phyloP scores from a whole-genome alignment of 2,113 vertebrate species.

The Tetrao urogallus region DNA sequence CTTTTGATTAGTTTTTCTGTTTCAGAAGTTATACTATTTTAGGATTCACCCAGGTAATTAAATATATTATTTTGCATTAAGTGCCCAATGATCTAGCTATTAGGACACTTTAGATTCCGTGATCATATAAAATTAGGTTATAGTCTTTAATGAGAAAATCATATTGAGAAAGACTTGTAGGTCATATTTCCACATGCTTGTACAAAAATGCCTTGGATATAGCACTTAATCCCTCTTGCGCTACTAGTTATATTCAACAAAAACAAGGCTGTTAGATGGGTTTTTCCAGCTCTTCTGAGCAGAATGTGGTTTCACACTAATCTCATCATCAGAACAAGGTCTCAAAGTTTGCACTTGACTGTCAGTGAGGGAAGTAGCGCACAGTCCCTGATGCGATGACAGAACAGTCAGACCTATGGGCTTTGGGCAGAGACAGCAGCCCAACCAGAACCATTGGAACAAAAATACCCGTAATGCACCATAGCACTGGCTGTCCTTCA shows the following conservation, averaged over 20 bases:
- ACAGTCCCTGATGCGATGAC: accelerated
- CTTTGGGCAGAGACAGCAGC: not conserved
- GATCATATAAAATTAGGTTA: not conserved
- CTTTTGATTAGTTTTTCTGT: constrained; percentile 10
- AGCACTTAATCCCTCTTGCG: not conserved
- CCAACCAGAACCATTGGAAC: not conserved
- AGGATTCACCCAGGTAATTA: constrained; percentile 7
- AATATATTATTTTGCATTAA: not conserved
- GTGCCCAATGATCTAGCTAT: not conserved
- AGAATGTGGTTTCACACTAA: not conserved
- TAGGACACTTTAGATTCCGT: not conserved
- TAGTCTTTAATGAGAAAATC: constrained; percentile 21
- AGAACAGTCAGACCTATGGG: accelerated
- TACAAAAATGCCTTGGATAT: not conserved
- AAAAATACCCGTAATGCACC: not conserved
- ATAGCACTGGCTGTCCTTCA: not conserved
- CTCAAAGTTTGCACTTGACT: not conserved
- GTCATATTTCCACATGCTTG: not conserved
- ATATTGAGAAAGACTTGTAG: not conserved
- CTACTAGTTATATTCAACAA: not conserved
- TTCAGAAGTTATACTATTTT: constrained; percentile 13
- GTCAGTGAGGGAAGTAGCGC: not conserved
- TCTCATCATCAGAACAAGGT: not conserved
- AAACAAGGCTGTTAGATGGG: not conserved
- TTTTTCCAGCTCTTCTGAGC: not conserved